These are phyloP conservation scores for Oreochromis aureus DNA, from an alignment of 2,113 vertebrate species.

Conservation along the genomic window DNA sequence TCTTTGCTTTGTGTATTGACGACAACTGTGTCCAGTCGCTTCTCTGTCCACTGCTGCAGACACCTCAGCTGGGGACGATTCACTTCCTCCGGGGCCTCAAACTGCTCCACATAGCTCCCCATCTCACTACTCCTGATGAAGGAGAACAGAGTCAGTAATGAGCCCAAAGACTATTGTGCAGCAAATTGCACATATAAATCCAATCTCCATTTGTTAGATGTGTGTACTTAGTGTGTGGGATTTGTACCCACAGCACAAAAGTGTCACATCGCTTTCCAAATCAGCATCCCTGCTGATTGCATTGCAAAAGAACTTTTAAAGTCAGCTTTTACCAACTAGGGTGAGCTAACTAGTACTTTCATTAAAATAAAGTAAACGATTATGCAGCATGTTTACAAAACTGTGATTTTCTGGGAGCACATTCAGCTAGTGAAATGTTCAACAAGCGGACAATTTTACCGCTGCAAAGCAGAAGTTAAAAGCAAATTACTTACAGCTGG, in stretches of 20 bases:
- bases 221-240: not conserved
- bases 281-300: not conserved
- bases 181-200: not conserved
- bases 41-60: conserved; percentile 68
- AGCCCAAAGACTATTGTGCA: not conserved
- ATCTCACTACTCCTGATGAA: not conserved
- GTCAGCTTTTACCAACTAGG: not conserved
- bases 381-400: not conserved
- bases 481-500: conserved; percentile 59
- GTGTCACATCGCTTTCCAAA: not conserved
- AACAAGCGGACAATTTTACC: not conserved
- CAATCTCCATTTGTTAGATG: not conserved
- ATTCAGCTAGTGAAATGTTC: not conserved
- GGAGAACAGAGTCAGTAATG: not conserved
- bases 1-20: conserved; percentile 48
- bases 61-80: conserved; percentile 49
- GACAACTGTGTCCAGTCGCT: conserved; percentile 52
- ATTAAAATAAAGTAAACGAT: not conserved
- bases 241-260: not conserved
- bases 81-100: conserved; percentile 48
- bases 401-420: not conserved
- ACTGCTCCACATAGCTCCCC: conserved; percentile 18
- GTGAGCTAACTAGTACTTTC: not conserved
- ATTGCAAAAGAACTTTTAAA: not conserved
- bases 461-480: not conserved